A percentile compares a stretch with the other conserved stretches of the same genome.
Conservation (phyloP, 2,888 invertebrate genomes). For the Ectobius pallidus region DNA sequence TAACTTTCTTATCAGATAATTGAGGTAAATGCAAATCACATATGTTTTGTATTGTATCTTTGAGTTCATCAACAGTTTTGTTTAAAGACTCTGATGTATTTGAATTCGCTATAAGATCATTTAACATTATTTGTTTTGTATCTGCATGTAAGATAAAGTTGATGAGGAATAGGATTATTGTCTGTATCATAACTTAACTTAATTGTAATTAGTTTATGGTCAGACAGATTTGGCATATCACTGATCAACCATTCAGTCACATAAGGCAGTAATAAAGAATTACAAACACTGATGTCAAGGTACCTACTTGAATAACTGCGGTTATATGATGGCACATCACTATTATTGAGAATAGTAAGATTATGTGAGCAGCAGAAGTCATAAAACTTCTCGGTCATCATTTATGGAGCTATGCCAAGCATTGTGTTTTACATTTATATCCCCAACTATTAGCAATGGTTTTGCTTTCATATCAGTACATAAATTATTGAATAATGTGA, state of each 20-base stretch:
- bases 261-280: background rate
- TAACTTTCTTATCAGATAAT: too few species aligned
- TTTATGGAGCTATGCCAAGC: background rate
- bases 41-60: background rate
- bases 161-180: background rate
- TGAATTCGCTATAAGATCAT: background rate
- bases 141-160: background rate
- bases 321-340: background rate
- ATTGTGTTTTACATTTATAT: background rate
- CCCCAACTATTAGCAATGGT: background rate
- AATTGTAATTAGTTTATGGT: background rate
- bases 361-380: background rate
- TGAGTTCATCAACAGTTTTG: too few species aligned
- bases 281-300: background rate
- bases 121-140: background rate
- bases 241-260: background rate
- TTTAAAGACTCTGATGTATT: background rate
- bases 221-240: background rate
- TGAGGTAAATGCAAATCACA: background rate
- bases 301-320: background rate
- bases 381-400: background rate
- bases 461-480: background rate
- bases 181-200: background rate
- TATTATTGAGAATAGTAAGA: background rate
- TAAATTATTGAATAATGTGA: background rate